Evolutionary conservation across 2,113 vertebrate species (phyloP), one percentile per base, ranked within the genome.

Genomic region (Boleophthalmus pectinirostris): DNA sequence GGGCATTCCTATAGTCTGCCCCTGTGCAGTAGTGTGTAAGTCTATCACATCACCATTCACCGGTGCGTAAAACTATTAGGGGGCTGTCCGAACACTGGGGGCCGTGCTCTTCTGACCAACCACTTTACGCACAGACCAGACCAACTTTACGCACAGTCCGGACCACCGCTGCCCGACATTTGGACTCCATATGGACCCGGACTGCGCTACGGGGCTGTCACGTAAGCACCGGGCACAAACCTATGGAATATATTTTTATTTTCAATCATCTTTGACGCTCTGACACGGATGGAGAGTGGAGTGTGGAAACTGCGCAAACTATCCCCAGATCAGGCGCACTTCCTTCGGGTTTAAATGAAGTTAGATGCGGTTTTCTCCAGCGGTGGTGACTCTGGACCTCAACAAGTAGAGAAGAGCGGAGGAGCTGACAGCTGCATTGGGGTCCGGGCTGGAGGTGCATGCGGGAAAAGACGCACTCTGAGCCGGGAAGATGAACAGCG

Each of bases 401-500:
- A 56, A 23, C 18, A 9, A n/a, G 18, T 25, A 67, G 51, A 63
- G 72, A 67, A 72, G 78, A 64, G 57, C 9, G 8, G 67, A 53
- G 35, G 69, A 49, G 76, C 76, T 57, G 75, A 23, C 46, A 46
- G 8, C 68, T 15, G 46, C 13, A 13, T 14, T 0, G 23, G 74
- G 63, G 71, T 20, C 69, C 72, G 67, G 68, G 14, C 33, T 13
- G 72, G 72, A 82, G 68, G 75, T 88, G 73, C 90, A 95, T 95
- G 95, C 92, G 89, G 72, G 90, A 90, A 76, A 80, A 88, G 77
- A 83, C 72, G 38, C 83, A 89, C 83, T 78, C 79, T 80, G 73
- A 85, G 84, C 72, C 86, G 74, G 87, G 82, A 72, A 94, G 90
- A 97, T 97, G 96, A 96, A 89, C 89, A 92, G 93, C 89, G 88